Percentiles rank a stretch among this genome's conserved stretches.
These are phyloP conservation scores for Scaptomyza tumidula DNA, from an alignment of 2,888 invertebrate species.

Conservation along the genomic window DNA sequence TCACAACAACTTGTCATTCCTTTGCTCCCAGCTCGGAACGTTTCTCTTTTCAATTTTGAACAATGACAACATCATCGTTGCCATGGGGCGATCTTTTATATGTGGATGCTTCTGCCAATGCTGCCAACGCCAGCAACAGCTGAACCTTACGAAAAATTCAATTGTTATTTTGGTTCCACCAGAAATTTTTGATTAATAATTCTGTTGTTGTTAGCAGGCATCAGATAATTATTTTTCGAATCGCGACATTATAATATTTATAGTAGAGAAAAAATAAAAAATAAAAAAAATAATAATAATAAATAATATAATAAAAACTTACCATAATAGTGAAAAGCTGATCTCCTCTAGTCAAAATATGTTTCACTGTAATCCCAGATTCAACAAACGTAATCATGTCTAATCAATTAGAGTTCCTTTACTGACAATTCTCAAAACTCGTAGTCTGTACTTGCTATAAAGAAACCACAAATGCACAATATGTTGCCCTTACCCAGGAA, in stretches of 20 bases:
- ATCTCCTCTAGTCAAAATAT: too few relatives aligned
- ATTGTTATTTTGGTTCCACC: not conserved
- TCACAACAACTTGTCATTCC: slow-evolving; percentile 67
- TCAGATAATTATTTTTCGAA: not conserved
- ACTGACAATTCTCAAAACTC: not conserved
- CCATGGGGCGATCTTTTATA: slow-evolving; percentile 47
- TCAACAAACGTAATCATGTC: not conserved
- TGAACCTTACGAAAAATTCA: slow-evolving; percentile 31
- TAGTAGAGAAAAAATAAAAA: not conserved
- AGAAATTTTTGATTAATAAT: not conserved
- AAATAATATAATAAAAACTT: too few relatives aligned
- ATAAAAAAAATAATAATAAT: too few relatives aligned
- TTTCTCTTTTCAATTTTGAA: slow-evolving; percentile 61
- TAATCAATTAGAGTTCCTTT: not conserved
- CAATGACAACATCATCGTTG: slow-evolving; percentile 63
- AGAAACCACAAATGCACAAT: slow-evolving; percentile 3
- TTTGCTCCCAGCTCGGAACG: slow-evolving; percentile 29
- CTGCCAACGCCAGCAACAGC: not conserved
- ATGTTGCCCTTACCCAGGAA: slow-evolving; percentile 7
- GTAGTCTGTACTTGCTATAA: not conserved
- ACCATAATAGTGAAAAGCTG: too few relatives aligned
- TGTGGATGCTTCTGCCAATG: not conserved
- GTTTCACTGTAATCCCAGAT: not conserved
- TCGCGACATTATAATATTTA: not conserved
- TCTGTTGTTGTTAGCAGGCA: not conserved